phyloP scores from a whole-genome alignment of 2,888 invertebrate species.

The Hypolimnas misippus region DNA sequence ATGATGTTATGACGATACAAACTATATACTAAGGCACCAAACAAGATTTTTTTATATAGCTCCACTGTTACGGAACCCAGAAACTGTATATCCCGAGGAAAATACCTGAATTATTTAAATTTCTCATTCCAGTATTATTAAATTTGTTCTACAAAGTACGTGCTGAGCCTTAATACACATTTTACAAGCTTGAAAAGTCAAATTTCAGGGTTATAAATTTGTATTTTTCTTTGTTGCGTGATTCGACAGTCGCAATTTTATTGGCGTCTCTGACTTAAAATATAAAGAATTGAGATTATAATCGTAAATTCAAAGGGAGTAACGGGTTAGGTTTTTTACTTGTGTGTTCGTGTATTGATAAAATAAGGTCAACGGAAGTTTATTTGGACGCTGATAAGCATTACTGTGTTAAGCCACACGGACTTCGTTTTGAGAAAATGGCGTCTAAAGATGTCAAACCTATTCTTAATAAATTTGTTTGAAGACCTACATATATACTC shows the following conservation, averaged over 20 bases:
- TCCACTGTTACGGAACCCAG: not conserved
- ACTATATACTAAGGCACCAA: not conserved
- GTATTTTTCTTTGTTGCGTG: constrained; percentile 27
- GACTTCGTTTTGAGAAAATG: too few species aligned
- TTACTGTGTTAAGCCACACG: not conserved
- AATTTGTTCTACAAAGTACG: not conserved
- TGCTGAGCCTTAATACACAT: not conserved
- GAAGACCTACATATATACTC: too few species aligned
- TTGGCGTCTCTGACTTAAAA: constrained; percentile 19
- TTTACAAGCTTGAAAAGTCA: not conserved
- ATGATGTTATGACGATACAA: too few species aligned
- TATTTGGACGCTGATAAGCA: too few species aligned
- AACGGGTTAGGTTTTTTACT: constrained; percentile 10
- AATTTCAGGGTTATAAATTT: not conserved
- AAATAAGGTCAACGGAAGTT: not conserved
- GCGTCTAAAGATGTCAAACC: too few species aligned
- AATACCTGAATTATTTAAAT: not conserved
- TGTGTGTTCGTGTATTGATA: not conserved
- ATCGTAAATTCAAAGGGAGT: constrained; percentile 1
- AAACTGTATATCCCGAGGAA: not conserved
- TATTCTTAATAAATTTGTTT: too few species aligned
- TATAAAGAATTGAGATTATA: constrained; percentile 12
- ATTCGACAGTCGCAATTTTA: constrained; percentile 25
- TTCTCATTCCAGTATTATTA: not conserved
- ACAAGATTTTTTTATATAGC: not conserved